These are phyloP conservation scores for Parauchenoglanis ngamensis DNA, from an alignment of 2,797 vertebrate genomes.

Conservation along the genomic window DNA sequence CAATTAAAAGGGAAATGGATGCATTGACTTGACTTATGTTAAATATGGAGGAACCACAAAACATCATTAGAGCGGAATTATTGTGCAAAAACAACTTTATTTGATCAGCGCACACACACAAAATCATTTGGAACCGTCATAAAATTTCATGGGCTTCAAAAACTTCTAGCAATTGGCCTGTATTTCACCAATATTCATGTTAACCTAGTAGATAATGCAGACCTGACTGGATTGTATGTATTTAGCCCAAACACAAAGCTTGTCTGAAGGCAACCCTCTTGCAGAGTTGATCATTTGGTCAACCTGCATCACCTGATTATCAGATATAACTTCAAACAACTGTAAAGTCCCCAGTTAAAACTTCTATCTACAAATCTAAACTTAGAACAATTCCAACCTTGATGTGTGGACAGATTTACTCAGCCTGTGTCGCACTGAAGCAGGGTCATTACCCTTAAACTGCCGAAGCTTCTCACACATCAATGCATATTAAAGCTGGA, in stretches of 20 bases:
- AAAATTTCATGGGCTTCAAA: not conserved
- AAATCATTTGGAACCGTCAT: not conserved
- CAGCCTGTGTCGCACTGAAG: not conserved
- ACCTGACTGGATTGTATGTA: not conserved
- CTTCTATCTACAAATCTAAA: not conserved
- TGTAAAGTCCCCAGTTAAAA: not conserved
- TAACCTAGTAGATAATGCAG: not conserved
- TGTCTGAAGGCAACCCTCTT: not conserved
- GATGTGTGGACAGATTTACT: constrained; percentile 16
- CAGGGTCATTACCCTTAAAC: constrained; percentile 2
- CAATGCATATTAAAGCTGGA: constrained; percentile 13
- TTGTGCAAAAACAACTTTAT: not conserved
- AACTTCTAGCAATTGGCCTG: not conserved
- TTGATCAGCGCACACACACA: not conserved
- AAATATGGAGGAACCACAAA: not conserved
- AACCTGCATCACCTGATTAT: not conserved
- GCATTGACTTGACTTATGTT: not conserved
- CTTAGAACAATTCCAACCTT: not conserved
- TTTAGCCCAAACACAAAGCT: not conserved
- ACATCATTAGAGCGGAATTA: not conserved
- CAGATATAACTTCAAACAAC: not conserved
- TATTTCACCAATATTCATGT: not conserved
- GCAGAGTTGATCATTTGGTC: not conserved
- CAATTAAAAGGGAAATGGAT: not conserved
- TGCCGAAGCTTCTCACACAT: not conserved